phyloP scores from a whole-genome alignment of 2,888 invertebrate species.

The Trichogramma dendrolimi region DNA sequence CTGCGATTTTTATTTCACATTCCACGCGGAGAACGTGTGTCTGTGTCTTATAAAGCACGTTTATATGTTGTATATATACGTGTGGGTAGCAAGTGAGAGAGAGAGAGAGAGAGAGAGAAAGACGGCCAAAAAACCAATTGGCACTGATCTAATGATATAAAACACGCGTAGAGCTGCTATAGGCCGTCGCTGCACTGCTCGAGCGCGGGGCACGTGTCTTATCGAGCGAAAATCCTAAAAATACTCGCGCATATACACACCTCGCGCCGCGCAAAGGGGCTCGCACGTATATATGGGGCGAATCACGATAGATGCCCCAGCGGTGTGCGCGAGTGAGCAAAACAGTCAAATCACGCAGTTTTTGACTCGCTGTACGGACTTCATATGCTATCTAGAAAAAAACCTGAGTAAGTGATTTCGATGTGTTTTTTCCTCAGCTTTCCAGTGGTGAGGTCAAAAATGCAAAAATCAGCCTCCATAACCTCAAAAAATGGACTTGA shows the following conservation, averaged over 20 bases:
- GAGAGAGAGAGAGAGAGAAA: conserved; percentile 11
- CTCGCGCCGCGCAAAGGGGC: not conserved
- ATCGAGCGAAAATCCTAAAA: not conserved
- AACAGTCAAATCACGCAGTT: too few relatives aligned
- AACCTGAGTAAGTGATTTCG: too few relatives aligned
- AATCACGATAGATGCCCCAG: too few relatives aligned
- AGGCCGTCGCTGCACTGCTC: too few relatives aligned
- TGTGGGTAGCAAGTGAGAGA: conserved; percentile 9
- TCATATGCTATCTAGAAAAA: too few relatives aligned
- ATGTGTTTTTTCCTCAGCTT: too few relatives aligned
- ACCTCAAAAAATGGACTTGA: too few relatives aligned
- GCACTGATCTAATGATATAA: conserved; percentile 16
- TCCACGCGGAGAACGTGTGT: not conserved
- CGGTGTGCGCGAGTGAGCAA: too few relatives aligned
- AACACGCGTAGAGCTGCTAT: conserved; percentile 12
- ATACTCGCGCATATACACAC: not conserved
- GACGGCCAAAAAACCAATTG: conserved; percentile 20
- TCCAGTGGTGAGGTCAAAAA: too few relatives aligned
- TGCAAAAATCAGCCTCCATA: too few relatives aligned
- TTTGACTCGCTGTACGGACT: too few relatives aligned
- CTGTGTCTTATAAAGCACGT: not conserved
- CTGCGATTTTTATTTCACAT: not conserved
- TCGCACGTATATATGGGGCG: too few relatives aligned
- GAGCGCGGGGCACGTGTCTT: conserved; percentile 9
- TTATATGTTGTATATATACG: conserved; percentile 17